Base-by-base conservation (phyloP, 1,140 invertebrate genomes). In the Trachymyrmex septentrionalis region DNA sequence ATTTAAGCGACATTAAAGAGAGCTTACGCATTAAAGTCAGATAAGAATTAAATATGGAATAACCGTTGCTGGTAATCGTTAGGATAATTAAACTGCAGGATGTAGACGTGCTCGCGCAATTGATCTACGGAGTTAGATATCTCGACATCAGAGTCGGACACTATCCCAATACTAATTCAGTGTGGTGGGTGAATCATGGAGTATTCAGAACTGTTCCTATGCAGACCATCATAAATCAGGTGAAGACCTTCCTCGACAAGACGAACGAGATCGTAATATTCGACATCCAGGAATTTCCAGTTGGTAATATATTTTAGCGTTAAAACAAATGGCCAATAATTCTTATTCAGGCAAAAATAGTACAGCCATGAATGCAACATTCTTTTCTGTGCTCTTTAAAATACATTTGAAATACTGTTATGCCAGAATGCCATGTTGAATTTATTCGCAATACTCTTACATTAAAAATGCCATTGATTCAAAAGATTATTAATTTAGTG, bases 191-290 rank as follows among this genome's bases (percentile, higher is more conserved):
- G 1, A 96, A 96, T 91, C 96, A 97, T 85, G 96, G 96, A 0
- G 93, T 96, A 5, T 92, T 96, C 1, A 94, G 94, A 19, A 92
- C 96, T 0, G 92, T 94, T 21, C 95, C 96, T 16, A 88, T 97
- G 3, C 90, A 92, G 77, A 93, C 93, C 10, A 92, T 96, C 0
- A 90, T 97, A 0, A 91, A 95, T 24, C 95, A 96, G 78, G 93
- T 97, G 1, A 96, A 95, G 91, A 91, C 85, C n/a, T 97, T 97
- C 90, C 93, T 96, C 16, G 88, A 94, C 48, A 95, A 96, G 85
- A 96, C 96, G n/a, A 95, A 96, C 86, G 96, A 97, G 92, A 96
- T 97, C 85, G 94, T 97, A 3, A 96, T 97, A 24, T 95, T 97
- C 84, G 96, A 97, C 75, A 93, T 97, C 38, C 97, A 97, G 85